Base-by-base conservation (phyloP, 2,113 vertebrate species). In the Ascaphus truei region DNA sequence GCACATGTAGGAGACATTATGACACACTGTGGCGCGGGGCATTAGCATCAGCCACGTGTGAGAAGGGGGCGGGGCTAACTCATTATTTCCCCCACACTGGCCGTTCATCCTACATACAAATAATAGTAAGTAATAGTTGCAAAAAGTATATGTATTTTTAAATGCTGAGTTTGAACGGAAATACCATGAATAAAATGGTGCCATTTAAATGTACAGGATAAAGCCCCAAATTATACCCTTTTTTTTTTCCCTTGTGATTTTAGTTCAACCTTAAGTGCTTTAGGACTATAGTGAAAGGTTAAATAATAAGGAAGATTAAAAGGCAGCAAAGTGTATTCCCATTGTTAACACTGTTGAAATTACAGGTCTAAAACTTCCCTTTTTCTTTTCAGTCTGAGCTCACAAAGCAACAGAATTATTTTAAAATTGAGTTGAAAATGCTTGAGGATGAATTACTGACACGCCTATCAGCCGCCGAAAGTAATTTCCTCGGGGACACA, bases 381-480 rank as follows among this genome's bases (percentile, higher is more conserved):
- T 71, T 73, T 62, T 63, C 60, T 45, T 71, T 80, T 73, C 81
- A 92, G 84, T 83, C 84, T 75, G 85, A 90, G 41, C 73, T 92
- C 62, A 82, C 84, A 69, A 91, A 88, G 80, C 88, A 93, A 78
- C 89, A 90, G 86, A 91, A 93, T 74, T 80, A 89, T 73, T 94
- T 93, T 81, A 89, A 92, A 89, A 93, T 92, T 37, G 81, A 92
- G 75, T 78, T 94, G 83, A 93, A 90, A 84, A 87, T 89, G 55
- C 82, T 90, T 80, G 89, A 89, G 77, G 87, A 92, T 62, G 86
- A 93, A 81, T 79, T 90, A 74, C 79, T 81, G 56, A 79, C 79
- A 37, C 71, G 80, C 55, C 82, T 95, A 73, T 88, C 86, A 1
- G 86, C 87, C 2, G 81, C 85, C 11, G 83, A 86, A 59, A 87